These are phyloP conservation scores for Parnassius glacialis DNA, from an alignment of 2,888 invertebrate genomes.

Conservation along the genomic window DNA sequence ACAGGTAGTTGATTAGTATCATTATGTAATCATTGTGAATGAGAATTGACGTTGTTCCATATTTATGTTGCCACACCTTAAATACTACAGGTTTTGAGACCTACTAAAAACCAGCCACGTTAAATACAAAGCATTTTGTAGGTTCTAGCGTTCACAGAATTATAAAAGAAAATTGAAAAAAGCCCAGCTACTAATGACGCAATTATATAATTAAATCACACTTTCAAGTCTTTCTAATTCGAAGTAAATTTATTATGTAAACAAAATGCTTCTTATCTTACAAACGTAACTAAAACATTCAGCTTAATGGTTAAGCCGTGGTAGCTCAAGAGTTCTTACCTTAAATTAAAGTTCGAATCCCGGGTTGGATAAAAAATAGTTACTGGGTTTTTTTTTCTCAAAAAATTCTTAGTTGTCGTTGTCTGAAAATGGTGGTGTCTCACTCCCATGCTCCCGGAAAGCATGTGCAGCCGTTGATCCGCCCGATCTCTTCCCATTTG, in stretches of 20 bases:
- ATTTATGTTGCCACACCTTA: constrained; percentile 24
- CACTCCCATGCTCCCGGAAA: too few relatives aligned
- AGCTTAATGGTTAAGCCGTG: too few relatives aligned
- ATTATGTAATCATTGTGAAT: constrained; percentile 25
- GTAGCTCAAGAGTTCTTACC: too few relatives aligned
- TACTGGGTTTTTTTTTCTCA: too few relatives aligned
- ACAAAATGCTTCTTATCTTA: constrained; percentile 1
- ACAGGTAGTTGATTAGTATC: constrained; percentile 18
- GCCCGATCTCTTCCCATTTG: too few relatives aligned
- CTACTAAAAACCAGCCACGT: constrained; percentile 14
- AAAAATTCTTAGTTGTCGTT: too few relatives aligned
- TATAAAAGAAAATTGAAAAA: constrained; percentile 12
- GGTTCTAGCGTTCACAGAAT: constrained; percentile 5
- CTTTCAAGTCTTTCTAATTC: constrained; percentile 13
- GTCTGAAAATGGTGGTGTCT: too few relatives aligned
- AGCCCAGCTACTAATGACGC: constrained; percentile 12
- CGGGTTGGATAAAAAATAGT: too few relatives aligned
- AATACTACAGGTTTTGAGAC: constrained; percentile 25
- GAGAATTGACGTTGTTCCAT: constrained; percentile 21
- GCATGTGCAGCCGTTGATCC: too few relatives aligned
- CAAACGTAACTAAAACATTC: too few relatives aligned
- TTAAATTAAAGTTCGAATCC: too few relatives aligned
- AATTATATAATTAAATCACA: constrained; percentile 21
- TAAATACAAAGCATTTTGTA: constrained; percentile 19
- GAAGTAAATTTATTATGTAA: constrained; percentile 16